phyloP scores from a whole-genome alignment of 2,113 vertebrate species.

The Chloebia gouldiae region DNA sequence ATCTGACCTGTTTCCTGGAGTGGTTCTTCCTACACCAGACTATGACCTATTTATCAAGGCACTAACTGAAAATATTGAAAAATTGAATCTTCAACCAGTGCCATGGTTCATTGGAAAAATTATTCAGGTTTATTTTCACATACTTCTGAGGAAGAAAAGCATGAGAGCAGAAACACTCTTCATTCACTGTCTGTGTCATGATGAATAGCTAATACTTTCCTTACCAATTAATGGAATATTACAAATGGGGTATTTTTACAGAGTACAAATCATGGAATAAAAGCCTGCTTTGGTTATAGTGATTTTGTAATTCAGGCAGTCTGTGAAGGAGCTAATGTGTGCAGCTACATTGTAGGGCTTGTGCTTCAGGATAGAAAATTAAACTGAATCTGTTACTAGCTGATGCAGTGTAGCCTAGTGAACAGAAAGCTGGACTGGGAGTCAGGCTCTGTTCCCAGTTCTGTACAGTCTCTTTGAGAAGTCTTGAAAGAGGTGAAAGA shows the following conservation, averaged over 20 bases:
- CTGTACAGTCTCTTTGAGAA: not conserved
- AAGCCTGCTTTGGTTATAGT: not conserved
- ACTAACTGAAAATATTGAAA: conserved; percentile 79
- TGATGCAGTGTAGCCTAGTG: not conserved
- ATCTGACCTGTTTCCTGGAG: conserved; percentile 91
- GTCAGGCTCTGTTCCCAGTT: not conserved
- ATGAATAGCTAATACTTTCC: not conserved
- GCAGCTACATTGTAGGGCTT: not conserved
- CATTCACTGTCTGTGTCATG: not conserved
- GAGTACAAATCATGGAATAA: not conserved
- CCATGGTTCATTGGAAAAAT: conserved; percentile 94
- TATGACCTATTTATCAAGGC: conserved; percentile 84
- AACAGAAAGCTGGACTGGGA: not conserved
- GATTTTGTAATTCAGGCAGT: not conserved
- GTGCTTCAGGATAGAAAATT: not conserved
- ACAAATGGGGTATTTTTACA: not conserved
- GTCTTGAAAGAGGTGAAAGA: not conserved
- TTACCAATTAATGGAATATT: not conserved
- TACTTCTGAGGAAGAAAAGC: not conserved
- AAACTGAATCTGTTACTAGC: not conserved
- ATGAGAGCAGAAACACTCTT: not conserved
- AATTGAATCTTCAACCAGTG: conserved; percentile 86
- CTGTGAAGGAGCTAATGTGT: not conserved
- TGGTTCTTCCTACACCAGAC: conserved; percentile 88
- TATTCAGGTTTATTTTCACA: conserved; percentile 82